These are phyloP conservation scores for Ectropis grisescens DNA, from an alignment of 1,140 invertebrate genomes.

Conservation along the genomic window DNA sequence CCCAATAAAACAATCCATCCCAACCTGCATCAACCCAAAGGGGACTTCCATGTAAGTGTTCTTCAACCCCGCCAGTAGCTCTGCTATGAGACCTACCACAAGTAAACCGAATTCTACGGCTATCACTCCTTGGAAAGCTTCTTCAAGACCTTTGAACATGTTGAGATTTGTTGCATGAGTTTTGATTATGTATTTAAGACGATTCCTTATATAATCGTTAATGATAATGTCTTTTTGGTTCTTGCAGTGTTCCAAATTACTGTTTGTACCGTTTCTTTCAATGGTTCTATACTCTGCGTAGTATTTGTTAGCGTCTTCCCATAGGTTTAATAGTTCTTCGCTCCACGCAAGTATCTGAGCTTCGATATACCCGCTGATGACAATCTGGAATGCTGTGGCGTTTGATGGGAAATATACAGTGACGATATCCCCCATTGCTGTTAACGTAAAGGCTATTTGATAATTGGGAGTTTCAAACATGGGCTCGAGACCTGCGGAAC, in stretches of 20 bases:
- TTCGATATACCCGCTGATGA: conserved; percentile 32
- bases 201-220: too few species aligned
- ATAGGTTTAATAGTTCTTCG: conserved; percentile 26
- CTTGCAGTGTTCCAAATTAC: too few species aligned
- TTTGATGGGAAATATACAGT: conserved; percentile 16
- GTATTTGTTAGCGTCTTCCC: conserved; percentile 21
- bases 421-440: conserved; percentile 9
- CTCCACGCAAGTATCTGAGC: conserved; percentile 29
- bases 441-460: conserved; percentile 22
- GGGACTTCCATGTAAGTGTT: conserved; percentile 29
- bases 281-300: conserved; percentile 2
- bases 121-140: conserved; percentile 13
- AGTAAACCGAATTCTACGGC: conserved; percentile 23
- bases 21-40: conserved; percentile 22
- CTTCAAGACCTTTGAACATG: conserved; percentile 3
- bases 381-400: conserved; percentile 23
- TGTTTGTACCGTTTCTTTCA: conserved; percentile 2
- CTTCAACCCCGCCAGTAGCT: conserved; percentile 25
- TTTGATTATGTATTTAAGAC: too few species aligned
- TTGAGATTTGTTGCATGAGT: too few species aligned
- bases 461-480: conserved; percentile 32
- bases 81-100: conserved; percentile 16
- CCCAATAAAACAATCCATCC: conserved; percentile 29
- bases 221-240: too few species aligned
- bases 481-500: conserved; percentile 23